Base-by-base conservation (phyloP, 1,140 invertebrate species). In the Calycopis cecrops region DNA sequence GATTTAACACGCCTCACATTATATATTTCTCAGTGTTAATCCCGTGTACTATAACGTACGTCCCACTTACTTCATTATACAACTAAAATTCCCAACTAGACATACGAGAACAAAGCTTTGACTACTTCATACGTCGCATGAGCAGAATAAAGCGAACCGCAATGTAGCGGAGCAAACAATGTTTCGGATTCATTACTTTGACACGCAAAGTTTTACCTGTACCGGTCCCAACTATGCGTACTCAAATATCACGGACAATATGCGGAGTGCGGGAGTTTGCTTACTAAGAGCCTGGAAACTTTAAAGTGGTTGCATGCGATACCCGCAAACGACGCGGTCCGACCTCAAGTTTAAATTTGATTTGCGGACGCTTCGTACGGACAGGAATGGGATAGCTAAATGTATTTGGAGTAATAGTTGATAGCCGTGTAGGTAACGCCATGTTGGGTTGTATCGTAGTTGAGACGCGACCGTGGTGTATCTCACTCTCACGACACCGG, bases 171-270 rank as follows among this genome's bases (percentile, higher is more conserved):
- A 35, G 35, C 47, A 59, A 70, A 68, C 63, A 63, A 68, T 73
- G 67, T 68, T 59, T 52, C 47, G 63, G 62, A 68, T 73, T 66
- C 59, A 69, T 71, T 71, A 66, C 58, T 52, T 55, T 62, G 65
- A 71, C 68, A 73, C 69, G 71, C 6, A 52, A 68, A 70, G 60
- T 71, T 65, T 44, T 62, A 65, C 61, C 65, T 66, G 63, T 53
- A 54, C 47, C 50, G 21, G 54, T 52, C 59, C 47, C 51, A 68
- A 67, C 63, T 66, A 70, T 63, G 66, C 55, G 62, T 62, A 54
- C 57, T 64, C 52, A 52, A 60, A 63, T 56, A 56, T 58, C 54
- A 57, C 35, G 55, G 52, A 62, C 59, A 59, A 66, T 60, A 60
- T 42, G 16, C 42, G 48, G 37, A 12, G 12, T 9, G 17, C n/a